These are phyloP conservation scores for Paracentrotus lividus DNA, from an alignment of 53 echinoderm and acorn worm species.

Conservation along the genomic window DNA sequence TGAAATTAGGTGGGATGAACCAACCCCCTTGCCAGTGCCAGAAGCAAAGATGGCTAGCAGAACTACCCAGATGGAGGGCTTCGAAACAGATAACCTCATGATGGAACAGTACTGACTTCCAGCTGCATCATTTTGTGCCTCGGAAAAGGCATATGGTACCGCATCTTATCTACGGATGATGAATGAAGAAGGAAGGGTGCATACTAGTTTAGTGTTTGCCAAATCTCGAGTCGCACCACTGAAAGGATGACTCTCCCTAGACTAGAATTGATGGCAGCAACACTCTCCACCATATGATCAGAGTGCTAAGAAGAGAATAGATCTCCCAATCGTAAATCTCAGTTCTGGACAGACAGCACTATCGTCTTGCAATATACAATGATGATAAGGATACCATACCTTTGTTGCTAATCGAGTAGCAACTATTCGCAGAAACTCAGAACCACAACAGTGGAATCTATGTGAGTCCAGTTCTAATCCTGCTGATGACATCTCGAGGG, in stretches of 20 bases:
- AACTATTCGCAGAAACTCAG: neutral
- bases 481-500: too few species aligned
- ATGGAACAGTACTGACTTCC: too few species aligned
- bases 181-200: neutral
- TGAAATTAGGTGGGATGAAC: neutral
- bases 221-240: neutral
- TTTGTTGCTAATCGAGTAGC: constrained; percentile 3
- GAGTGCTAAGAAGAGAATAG: too few species aligned
- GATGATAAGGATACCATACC: neutral
- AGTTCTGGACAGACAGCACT: neutral
- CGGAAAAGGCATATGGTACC: too few species aligned
- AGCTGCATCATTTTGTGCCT: constrained; percentile 2
- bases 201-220: neutral
- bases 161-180: neutral
- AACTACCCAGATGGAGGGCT: neutral
- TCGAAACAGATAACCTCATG: neutral
- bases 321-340: neutral
- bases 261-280: neutral
- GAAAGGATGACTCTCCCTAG: neutral
- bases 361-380: neutral
- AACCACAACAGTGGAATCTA: too few species aligned
- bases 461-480: too few species aligned
- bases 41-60: neutral
- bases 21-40: too few species aligned
- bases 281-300: neutral